Evolutionary conservation across 2,797 vertebrate genomes (phyloP).

Genomic region (Siniperca scherzeri): DNA sequence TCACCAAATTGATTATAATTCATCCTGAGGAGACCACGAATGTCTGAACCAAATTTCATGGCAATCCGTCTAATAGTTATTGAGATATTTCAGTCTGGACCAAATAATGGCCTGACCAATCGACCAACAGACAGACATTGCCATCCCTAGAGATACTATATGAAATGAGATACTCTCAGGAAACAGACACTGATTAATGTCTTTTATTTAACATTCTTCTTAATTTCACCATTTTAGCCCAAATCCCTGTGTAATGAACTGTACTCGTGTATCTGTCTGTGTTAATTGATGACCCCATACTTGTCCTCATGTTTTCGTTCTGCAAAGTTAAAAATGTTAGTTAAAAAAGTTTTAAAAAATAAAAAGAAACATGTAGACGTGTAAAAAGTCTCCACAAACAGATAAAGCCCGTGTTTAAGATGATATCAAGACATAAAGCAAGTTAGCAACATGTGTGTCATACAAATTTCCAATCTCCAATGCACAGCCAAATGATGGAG

Average conservation of each 20-base stretch:
- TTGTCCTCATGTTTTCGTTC: neutral
- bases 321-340: neutral
- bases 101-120: too few species aligned
- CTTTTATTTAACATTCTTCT: neutral
- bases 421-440: neutral
- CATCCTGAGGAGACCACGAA: neutral
- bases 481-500: slow-evolving; percentile 18
- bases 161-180: neutral
- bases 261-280: neutral
- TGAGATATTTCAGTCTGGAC: neutral
- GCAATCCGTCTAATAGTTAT: neutral
- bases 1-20: neutral
- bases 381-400: neutral
- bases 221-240: neutral
- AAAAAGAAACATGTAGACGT: neutral
- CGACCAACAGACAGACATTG: neutral
- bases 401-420: neutral
- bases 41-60: neutral
- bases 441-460: neutral
- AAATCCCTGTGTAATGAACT: neutral
- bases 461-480: neutral
- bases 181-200: neutral
- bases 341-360: neutral
- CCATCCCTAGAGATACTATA: neutral
- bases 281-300: neutral